phyloP scores from a whole-genome alignment of 2,113 vertebrate species.

The Eudyptes chrysolophus region DNA sequence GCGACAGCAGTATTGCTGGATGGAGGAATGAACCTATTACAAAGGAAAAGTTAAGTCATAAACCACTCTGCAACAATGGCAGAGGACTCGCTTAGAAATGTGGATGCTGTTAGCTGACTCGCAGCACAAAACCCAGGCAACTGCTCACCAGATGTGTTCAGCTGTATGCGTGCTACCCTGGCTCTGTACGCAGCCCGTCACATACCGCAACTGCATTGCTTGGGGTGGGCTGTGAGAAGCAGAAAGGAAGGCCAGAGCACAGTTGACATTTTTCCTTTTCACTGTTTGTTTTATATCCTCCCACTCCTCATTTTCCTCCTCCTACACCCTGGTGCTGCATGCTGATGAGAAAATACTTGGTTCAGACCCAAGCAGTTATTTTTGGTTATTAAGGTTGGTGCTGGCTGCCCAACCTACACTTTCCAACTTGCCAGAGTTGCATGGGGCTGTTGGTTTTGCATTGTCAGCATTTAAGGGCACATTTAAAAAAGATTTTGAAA shows the following conservation, averaged over 20 bases:
- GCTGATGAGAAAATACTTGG: conserved; percentile 44
- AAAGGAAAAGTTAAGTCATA: background rate
- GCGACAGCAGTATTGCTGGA: background rate
- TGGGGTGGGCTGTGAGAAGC: conserved; percentile 16
- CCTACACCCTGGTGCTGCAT: conserved; percentile 18
- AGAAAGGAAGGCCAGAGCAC: background rate
- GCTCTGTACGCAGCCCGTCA: background rate
- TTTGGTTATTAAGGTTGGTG: conserved; percentile 25
- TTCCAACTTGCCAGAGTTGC: background rate
- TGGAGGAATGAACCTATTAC: background rate
- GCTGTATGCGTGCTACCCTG: background rate
- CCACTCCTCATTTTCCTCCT: conserved; percentile 40
- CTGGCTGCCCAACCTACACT: background rate
- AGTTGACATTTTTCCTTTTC: conserved; percentile 23
- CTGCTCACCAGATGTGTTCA: conserved; percentile 42
- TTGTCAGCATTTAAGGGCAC: background rate
- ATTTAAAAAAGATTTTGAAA: background rate
- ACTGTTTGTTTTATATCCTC: conserved; percentile 53
- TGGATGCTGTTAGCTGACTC: background rate
- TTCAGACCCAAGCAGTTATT: conserved; percentile 17
- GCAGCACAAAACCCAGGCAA: background rate
- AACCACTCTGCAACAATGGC: background rate
- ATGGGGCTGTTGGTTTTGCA: background rate
- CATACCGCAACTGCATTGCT: background rate
- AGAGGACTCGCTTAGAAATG: background rate